Evolutionary conservation across 37 sponge, comb jelly and placozoan genomes (phyloP).

Genomic region (Eunapius fragilis): DNA sequence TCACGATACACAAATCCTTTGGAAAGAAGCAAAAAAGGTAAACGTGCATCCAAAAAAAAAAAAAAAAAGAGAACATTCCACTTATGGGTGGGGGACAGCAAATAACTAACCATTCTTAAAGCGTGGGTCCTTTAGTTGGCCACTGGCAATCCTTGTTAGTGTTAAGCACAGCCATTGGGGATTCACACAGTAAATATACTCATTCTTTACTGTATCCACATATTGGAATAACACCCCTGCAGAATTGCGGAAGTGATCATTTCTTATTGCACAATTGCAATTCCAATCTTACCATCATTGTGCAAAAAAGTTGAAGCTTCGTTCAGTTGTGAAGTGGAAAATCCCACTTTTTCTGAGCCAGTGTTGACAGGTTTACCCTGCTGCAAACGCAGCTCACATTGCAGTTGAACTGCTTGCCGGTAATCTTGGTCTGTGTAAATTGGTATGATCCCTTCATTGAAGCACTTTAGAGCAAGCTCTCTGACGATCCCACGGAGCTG

Average conservation of each 20-base stretch:
- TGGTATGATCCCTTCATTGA: conserved; percentile 29
- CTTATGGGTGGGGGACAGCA: neutral
- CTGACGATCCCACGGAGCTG: conserved; percentile 60
- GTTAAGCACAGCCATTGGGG: conserved; percentile 87
- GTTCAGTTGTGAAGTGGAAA: conserved; percentile 46
- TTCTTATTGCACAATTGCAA: neutral
- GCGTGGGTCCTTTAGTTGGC: conserved; percentile 44
- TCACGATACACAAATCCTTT: conserved; percentile 61
- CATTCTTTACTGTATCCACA: conserved; percentile 49
- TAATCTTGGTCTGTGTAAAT: conserved; percentile 56
- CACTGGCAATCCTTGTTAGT: conserved; percentile 67
- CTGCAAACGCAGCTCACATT: neutral
- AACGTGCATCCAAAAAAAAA: no score
- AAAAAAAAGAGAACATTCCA: no score
- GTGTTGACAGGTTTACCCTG: neutral
- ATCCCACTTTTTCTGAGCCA: neutral
- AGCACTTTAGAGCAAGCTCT: conserved; percentile 29
- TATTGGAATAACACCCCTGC: conserved; percentile 81
- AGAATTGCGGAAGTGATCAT: neutral
- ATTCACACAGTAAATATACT: conserved; percentile 80
- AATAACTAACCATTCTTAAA: conserved; percentile 55
- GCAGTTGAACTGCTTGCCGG: conserved; percentile 32
- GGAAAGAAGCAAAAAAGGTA: neutral
- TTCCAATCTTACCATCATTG: conserved; percentile 52
- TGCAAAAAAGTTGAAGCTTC: conserved; percentile 82